Conservation (phyloP, 1,140 invertebrate genomes). For the Aphelinus atriplicis region DNA sequence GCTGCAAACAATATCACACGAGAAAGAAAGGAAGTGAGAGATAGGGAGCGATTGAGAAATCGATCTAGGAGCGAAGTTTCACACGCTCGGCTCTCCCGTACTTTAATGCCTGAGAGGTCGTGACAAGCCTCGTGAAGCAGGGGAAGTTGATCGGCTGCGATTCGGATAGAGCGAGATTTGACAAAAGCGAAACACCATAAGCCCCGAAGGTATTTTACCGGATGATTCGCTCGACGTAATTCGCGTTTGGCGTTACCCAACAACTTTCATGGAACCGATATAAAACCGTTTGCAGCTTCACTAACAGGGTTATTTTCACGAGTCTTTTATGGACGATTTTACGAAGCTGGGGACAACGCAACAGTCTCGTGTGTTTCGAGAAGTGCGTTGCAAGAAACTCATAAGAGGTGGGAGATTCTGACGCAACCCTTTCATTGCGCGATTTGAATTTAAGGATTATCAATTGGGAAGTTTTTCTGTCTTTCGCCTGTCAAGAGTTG, state of each 20-base stretch:
- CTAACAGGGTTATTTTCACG: no score
- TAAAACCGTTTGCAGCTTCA: no score
- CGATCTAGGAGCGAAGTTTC: constrained; percentile 11
- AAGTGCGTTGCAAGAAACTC: no score
- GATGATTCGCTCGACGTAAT: not conserved
- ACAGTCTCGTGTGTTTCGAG: no score
- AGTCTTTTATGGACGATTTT: no score
- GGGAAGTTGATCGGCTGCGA: constrained; percentile 1
- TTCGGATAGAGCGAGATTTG: not conserved
- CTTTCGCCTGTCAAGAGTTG: no score
- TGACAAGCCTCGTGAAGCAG: constrained; percentile 26
- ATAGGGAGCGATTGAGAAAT: constrained; percentile 12
- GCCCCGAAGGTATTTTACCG: constrained; percentile 12
- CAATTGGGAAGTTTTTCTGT: no score
- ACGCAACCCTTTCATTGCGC: no score
- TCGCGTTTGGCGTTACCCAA: constrained; percentile 1
- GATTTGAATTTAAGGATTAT: no score
- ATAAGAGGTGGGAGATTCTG: no score
- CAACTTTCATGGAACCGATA: not conserved
- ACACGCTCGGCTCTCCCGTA: not conserved
- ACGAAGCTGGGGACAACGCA: no score
- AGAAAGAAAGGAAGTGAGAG: not conserved
- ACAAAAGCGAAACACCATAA: not conserved
- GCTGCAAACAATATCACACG: constrained; percentile 6
- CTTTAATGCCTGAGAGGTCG: constrained; percentile 17